Evolutionary conservation across 2,113 vertebrate genomes (phyloP).

Genomic region (Hemibates koningsi): DNA sequence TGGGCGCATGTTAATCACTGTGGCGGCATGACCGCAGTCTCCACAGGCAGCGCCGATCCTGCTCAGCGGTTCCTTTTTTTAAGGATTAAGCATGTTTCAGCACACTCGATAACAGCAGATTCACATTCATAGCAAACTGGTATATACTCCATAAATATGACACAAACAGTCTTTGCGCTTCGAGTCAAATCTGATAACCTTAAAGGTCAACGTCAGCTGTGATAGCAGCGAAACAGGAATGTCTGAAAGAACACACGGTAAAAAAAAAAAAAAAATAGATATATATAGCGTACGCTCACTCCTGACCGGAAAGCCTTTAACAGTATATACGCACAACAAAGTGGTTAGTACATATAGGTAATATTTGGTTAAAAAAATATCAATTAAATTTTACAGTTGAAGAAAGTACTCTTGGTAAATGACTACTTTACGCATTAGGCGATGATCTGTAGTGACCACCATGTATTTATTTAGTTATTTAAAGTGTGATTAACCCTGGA

Average conservation of each 20-base stretch:
- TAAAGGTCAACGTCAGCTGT: neutral
- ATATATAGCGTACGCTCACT: neutral
- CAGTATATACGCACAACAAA: slow-evolving; percentile 57
- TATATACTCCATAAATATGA: neutral
- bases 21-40: neutral
- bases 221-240: slow-evolving; percentile 59
- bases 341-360: slow-evolving; percentile 45
- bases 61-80: neutral
- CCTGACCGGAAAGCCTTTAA: slow-evolving; percentile 6
- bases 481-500: neutral
- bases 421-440: neutral
- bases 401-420: neutral
- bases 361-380: slow-evolving; percentile 37
- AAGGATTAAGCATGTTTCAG: neutral
- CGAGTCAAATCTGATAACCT: neutral
- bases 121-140: slow-evolving; percentile 26
- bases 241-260: neutral
- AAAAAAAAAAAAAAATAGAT: neutral
- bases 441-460: neutral
- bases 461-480: neutral
- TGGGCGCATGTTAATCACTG: neutral
- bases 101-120: neutral
- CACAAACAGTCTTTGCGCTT: neutral
- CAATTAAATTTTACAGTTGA: neutral
- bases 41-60: neutral